Evolutionary conservation across 64 coral and sea anemone species (phyloP), one percentile per base, ranked within the genome.

Genomic region (Trachythela sp.): DNA sequence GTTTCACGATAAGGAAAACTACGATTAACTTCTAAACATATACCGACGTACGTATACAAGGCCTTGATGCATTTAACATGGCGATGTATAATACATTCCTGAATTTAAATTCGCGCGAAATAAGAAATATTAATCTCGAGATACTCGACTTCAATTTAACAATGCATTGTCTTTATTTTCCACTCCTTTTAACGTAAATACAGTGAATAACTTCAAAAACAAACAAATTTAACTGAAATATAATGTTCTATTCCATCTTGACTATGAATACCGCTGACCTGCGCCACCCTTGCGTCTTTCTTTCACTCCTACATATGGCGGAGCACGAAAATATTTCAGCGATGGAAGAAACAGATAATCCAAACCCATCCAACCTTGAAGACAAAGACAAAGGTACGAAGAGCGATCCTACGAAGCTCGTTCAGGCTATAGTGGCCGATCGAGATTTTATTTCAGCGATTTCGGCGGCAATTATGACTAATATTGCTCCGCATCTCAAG

Each of bases 81-180:
- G n/a, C n/a, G n/a, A n/a, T n/a, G n/a, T n/a, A n/a, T n/a, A n/a
- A n/a, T n/a, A n/a, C n/a, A n/a, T n/a, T n/a, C n/a, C n/a, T n/a
- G n/a, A n/a, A n/a, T n/a, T n/a, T n/a, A n/a, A n/a, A n/a, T n/a
- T n/a, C n/a, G n/a, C n/a, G n/a, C n/a, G n/a, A n/a, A n/a, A n/a
- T n/a, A n/a, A n/a, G n/a, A n/a, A n/a, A n/a, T n/a, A n/a, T n/a
- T n/a, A n/a, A 45, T 45, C 11, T 45, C 42, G 42, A 45, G 42
- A 45, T 45, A 45, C 11, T 45, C 42, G 42, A 45, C 42, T 45
- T 45, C 42, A 45, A 45, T 45, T 45, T 45, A 45, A 45, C 42
- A 45, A 45, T 68, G 59, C 59, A 68, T 68, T 68, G 59, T 68
- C 59, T 68, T 68, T 68, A 68, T 68, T 68, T 68, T 68, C 59